phyloP scores from a whole-genome alignment of 1,140 invertebrate species.

The Heliconius hewitsoni region DNA sequence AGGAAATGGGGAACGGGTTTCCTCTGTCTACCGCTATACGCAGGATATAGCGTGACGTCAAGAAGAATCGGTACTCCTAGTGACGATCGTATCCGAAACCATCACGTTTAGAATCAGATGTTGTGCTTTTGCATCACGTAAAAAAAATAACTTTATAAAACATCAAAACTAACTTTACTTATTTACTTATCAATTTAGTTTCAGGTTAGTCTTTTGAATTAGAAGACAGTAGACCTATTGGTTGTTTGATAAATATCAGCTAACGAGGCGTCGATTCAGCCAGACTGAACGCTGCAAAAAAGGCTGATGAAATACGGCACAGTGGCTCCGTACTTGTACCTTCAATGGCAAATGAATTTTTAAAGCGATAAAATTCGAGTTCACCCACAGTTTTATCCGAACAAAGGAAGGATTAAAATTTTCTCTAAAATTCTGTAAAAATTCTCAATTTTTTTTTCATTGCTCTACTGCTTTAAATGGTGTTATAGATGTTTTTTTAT shows the following conservation, averaged over 20 bases:
- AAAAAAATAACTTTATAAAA: background rate
- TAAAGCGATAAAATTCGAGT: conserved; percentile 35
- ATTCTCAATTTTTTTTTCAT: background rate
- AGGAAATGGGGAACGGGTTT: too few species aligned
- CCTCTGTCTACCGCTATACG: too few species aligned
- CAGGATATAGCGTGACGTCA: too few species aligned
- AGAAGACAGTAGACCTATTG: background rate
- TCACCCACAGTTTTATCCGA: conserved; percentile 27
- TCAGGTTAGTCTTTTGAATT: background rate
- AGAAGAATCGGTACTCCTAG: too few species aligned
- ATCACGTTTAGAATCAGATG: too few species aligned
- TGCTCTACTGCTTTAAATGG: background rate
- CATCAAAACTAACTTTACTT: background rate
- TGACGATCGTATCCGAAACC: too few species aligned
- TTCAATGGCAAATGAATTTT: conserved; percentile 35
- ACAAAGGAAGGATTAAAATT: conserved; percentile 32
- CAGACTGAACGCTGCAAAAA: conserved; percentile 19
- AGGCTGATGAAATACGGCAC: conserved; percentile 20
- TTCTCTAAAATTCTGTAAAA: conserved; percentile 23
- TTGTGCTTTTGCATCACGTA: too few species aligned
- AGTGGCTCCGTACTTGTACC: conserved; percentile 9
- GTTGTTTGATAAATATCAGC: conserved; percentile 6
- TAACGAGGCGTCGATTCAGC: conserved; percentile 12
- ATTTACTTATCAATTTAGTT: background rate
- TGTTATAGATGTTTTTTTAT: background rate